Conservation (phyloP, 2,797 vertebrate genomes). For the Pogonophryne albipinna region DNA sequence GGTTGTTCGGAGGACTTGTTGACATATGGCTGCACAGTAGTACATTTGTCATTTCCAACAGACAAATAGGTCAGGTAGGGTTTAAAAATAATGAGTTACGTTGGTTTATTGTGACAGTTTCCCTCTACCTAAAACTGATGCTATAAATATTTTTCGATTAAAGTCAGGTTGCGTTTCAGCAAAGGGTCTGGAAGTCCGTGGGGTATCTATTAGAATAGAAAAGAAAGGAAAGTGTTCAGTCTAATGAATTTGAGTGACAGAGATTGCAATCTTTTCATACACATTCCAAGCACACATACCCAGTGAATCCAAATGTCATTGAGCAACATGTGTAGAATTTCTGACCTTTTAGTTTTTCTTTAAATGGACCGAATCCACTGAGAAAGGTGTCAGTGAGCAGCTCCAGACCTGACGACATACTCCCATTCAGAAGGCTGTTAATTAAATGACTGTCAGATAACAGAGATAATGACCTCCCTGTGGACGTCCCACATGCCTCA, state of each 20-base stretch:
- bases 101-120: background rate
- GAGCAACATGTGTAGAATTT: constrained; percentile 13
- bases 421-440: constrained; percentile 52
- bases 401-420: constrained; percentile 49
- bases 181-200: constrained; percentile 15
- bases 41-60: background rate
- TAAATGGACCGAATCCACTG: constrained; percentile 19
- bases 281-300: background rate
- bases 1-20: background rate
- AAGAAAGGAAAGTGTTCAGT: background rate
- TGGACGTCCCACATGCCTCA: constrained; percentile 52
- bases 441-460: constrained; percentile 71
- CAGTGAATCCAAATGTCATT: constrained; percentile 8
- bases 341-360: background rate
- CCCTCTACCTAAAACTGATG: background rate
- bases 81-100: background rate
- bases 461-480: constrained; percentile 75
- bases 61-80: background rate
- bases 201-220: constrained; percentile 47
- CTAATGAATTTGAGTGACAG: background rate
- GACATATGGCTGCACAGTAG: background rate
- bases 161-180: constrained; percentile 9
- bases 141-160: constrained; percentile 1
- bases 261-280: background rate
- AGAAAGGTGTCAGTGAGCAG: constrained; percentile 37